Conservation (phyloP, 2,113 vertebrate genomes). For the Gymnogyps californianus region DNA sequence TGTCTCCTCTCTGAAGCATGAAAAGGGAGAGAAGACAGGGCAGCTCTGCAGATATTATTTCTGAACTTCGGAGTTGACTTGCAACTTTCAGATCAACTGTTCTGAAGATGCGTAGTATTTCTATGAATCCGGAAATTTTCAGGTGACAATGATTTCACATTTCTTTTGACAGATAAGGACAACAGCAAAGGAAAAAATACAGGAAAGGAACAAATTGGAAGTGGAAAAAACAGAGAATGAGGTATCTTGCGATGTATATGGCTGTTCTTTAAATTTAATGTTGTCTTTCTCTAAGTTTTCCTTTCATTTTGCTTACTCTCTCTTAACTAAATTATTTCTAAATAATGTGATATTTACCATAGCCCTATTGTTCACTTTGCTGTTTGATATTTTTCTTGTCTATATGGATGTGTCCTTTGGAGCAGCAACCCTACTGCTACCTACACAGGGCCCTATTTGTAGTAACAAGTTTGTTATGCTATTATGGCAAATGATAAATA, state of each 20-base stretch:
- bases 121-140: not conserved
- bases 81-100: not conserved
- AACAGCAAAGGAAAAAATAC: slow-evolving; percentile 31
- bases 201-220: slow-evolving; percentile 65
- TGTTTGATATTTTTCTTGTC: not conserved
- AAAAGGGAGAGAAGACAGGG: not conserved
- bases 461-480: not conserved
- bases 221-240: slow-evolving; percentile 65
- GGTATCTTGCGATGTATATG: slow-evolving; percentile 39
- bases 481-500: not conserved
- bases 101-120: not conserved
- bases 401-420: not conserved
- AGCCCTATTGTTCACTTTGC: not conserved
- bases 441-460: not conserved
- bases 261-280: not conserved
- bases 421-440: not conserved
- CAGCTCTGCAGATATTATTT: not conserved
- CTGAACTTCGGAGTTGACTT: slow-evolving; percentile 10
- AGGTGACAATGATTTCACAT: not conserved
- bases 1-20: not conserved
- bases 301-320: not conserved
- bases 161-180: slow-evolving; percentile 51
- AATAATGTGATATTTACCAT: not conserved
- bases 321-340: not conserved
- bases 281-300: not conserved